Base-by-base conservation (phyloP, 2,888 invertebrate species). In the Apoda limacodes region DNA sequence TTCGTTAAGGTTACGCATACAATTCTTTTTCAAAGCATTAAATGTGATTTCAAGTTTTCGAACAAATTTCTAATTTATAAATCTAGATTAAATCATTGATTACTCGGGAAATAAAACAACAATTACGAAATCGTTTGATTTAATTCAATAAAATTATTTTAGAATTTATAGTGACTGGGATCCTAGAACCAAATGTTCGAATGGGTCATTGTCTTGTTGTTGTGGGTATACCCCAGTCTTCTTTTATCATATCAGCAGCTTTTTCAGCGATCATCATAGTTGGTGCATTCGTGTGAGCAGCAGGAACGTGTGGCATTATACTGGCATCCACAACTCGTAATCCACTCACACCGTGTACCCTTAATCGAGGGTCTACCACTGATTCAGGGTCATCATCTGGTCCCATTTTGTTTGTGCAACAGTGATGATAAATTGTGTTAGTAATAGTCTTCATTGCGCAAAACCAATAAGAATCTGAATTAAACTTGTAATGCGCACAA, bases 401-500 rank as follows among this genome's bases (percentile, higher is more conserved):
- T 0, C 84, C 84, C 83, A 84, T 84, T 43, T 80, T 76, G 39
- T 70, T 78, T 1, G 82, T 83, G 34, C 83, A 80, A 5, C 78
- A 80, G 41, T 83, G 83, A 44, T 84, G 84, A 40, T 84, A 83
- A 38, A 83, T 74, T 0, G 83, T 82, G 23, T 69, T 78, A 0
- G 83, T 83, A 25, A 81, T 61, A n/a, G 69, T 69, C 34, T 55
- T 67, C 39, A 74, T 66, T 28, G 86, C 85, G 40, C 92, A 92
- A 20, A 80, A 82, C 86, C 89, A 88, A 52, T 90, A 92, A 4
- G 80, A 82, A 48, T 89, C 87, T 1, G 84, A 83, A 19, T 71
- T 64, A 42, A 85, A 83, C 25, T 55, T 60, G 25, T 76, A 60
- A 7, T 78, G 55, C 12, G 74, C 68, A 50, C 88, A 88, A 6